Percentiles rank a stretch among this genome's conserved stretches.
Conservation (phyloP, 2,888 invertebrate species). For the Drosophila borealis region DNA sequence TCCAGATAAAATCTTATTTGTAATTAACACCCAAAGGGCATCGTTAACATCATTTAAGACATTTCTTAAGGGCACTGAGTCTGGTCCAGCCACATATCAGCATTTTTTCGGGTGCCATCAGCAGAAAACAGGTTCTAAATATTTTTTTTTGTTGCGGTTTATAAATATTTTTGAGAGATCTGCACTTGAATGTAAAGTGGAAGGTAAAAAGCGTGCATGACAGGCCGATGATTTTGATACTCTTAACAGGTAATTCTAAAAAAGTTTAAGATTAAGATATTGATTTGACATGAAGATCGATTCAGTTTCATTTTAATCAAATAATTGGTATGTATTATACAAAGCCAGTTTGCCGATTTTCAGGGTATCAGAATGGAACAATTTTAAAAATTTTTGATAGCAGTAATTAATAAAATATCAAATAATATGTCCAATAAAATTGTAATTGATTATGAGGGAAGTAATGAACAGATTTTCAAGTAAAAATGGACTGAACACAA, state of each 20-base stretch:
- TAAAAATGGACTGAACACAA: no score
- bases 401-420: no score
- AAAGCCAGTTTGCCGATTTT: no score
- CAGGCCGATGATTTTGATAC: conserved; percentile 24
- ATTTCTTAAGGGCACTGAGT: conserved; percentile 46
- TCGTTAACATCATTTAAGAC: conserved; percentile 78
- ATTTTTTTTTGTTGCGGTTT: conserved; percentile 8
- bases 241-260: conserved; percentile 6
- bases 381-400: no score
- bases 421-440: no score
- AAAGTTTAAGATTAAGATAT: no score
- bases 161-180: conserved; percentile 16
- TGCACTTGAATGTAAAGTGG: conserved; percentile 48
- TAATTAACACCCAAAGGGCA: conserved; percentile 82
- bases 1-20: conserved; percentile 70
- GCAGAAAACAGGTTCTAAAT: conserved; percentile 44
- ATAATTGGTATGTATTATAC: no score
- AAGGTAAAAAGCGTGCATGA: conserved; percentile 4
- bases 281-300: no score
- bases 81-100: conserved; percentile 46
- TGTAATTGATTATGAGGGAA: no score
- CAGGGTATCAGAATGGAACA: no score
- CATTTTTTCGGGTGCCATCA: conserved; percentile 49
- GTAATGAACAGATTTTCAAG: no score
- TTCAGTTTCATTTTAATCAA: no score